These are phyloP conservation scores for Orchesellides sinensis DNA, from an alignment of 2,888 invertebrate genomes.

Conservation along the genomic window DNA sequence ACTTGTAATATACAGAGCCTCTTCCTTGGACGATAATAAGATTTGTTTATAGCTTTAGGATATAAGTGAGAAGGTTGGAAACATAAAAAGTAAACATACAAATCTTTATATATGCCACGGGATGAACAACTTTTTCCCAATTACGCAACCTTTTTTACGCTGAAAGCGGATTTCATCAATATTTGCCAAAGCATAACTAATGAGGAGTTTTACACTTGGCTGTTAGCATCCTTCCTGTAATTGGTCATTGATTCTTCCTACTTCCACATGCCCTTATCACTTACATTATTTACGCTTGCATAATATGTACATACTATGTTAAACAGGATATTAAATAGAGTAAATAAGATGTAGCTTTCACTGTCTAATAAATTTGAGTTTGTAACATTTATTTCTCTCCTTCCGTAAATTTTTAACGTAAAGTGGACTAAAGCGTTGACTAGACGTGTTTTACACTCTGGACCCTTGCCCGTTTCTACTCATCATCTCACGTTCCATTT, in stretches of 20 bases:
- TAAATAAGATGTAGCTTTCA: constrained; percentile 20
- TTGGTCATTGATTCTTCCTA: too few relatives aligned
- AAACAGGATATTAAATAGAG: constrained; percentile 3
- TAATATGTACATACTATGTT: background rate
- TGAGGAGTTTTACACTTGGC: constrained; percentile 3
- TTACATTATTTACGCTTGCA: background rate
- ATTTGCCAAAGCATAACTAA: constrained; percentile 9
- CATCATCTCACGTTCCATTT: background rate
- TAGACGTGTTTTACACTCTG: constrained; percentile 12
- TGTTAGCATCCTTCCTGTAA: background rate
- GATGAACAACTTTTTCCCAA: constrained; percentile 18
- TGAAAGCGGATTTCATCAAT: constrained; percentile 19
- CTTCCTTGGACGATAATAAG: constrained; percentile 2
- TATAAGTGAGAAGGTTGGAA: background rate
- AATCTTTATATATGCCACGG: background rate
- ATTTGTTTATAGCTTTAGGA: constrained; percentile 29
- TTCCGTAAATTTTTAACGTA: background rate
- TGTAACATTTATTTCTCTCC: too few relatives aligned
- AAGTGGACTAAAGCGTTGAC: background rate
- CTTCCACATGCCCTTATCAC: background rate
- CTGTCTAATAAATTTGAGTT: too few relatives aligned
- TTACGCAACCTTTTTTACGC: constrained; percentile 20
- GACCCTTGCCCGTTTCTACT: constrained; percentile 12
- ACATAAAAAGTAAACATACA: background rate
- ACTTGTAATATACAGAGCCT: constrained; percentile 3